A percentile compares a stretch with the other conserved stretches of the same genome.
Conservation (phyloP, 2,113 vertebrate genomes). For the Copsychus sechellarum region DNA sequence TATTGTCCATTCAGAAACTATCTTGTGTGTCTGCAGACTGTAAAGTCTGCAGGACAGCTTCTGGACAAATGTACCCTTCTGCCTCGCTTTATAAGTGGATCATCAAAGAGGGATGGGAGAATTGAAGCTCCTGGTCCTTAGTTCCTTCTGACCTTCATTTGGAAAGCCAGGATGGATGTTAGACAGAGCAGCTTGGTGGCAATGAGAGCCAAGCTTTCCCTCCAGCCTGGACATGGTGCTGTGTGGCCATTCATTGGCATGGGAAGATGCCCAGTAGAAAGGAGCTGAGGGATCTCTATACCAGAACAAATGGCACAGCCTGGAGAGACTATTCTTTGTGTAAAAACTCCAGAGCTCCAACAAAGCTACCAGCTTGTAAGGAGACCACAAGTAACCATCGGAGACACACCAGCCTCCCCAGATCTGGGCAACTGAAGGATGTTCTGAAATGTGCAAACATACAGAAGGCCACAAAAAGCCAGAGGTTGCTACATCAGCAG, state of each 20-base stretch:
- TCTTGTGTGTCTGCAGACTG: neutral
- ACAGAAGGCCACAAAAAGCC: neutral
- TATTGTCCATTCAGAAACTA: neutral
- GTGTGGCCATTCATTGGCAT: neutral
- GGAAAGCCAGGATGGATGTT: neutral
- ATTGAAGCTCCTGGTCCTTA: neutral
- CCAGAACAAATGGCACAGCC: rapidly evolving
- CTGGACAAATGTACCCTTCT: neutral
- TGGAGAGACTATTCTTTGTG: neutral
- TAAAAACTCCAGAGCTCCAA: neutral
- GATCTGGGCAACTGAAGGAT: neutral
- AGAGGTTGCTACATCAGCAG: neutral
- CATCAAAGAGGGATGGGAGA: neutral
- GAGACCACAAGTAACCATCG: rapidly evolving
- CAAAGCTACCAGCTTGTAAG: neutral
- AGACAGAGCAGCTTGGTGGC: neutral
- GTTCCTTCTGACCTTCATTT: neutral
- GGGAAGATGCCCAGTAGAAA: neutral
- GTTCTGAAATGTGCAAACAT: neutral
- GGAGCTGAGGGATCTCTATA: neutral
- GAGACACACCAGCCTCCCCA: neutral
- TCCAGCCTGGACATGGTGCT: neutral
- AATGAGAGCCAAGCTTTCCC: neutral
- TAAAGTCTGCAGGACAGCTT: neutral
- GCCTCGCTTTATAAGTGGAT: neutral